phyloP scores from a whole-genome alignment of 2,797 vertebrate genomes.

The Silurus lanzhouensis region DNA sequence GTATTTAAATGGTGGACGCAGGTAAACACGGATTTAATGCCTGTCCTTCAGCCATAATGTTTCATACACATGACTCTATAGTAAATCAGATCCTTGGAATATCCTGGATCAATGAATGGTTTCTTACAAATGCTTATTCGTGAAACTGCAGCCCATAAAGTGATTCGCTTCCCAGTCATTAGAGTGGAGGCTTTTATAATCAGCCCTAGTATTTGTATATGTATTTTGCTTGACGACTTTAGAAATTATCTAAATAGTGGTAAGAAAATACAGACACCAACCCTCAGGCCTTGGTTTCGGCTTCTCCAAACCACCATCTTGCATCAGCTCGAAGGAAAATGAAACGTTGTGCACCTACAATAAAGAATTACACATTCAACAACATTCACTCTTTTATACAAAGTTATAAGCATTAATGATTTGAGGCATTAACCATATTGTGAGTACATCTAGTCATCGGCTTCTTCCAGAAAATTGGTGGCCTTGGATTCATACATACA shows the following conservation, averaged over 20 bases:
- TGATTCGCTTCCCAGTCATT: slow-evolving; percentile 35
- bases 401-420: slow-evolving; percentile 17
- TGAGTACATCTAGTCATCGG: background rate
- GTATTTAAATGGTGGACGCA: background rate
- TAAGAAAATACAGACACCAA: slow-evolving; percentile 53
- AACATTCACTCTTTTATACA: background rate
- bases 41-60: background rate
- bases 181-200: slow-evolving; percentile 5
- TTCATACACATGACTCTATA: background rate
- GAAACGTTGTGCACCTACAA: slow-evolving; percentile 83
- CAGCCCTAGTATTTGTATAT: background rate
- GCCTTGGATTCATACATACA: slow-evolving; percentile 35
- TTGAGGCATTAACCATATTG: background rate
- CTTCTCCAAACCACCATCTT: slow-evolving; percentile 85
- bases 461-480: background rate
- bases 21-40: background rate
- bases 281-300: slow-evolving; percentile 87
- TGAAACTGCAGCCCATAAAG: slow-evolving; percentile 4
- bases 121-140: slow-evolving; percentile 6
- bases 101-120: background rate
- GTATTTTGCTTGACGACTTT: background rate
- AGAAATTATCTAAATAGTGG: background rate
- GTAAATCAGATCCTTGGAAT: background rate
- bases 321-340: slow-evolving; percentile 88
- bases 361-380: background rate